These are phyloP conservation scores for Vidua chalybeata DNA, from an alignment of 2,113 vertebrate species.

Conservation along the genomic window DNA sequence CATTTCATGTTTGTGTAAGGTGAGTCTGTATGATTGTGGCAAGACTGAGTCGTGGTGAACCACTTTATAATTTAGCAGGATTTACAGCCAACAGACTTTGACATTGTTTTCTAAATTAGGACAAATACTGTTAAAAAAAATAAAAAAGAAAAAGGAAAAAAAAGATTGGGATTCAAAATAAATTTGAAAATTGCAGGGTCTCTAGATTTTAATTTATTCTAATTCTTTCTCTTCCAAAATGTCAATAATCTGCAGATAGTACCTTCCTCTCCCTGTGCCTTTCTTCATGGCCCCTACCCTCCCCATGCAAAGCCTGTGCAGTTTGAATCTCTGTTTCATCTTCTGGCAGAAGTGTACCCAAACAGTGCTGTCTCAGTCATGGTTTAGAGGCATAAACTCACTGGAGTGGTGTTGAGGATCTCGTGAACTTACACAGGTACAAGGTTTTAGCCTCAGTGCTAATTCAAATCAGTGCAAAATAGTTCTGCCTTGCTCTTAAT, in stretches of 20 bases:
- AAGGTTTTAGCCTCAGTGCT: not conserved
- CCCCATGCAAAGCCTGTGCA: not conserved
- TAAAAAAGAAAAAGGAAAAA: accelerated
- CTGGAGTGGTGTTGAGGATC: not conserved
- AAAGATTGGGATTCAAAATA: not conserved
- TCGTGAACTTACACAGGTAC: not conserved
- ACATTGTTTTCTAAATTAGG: not conserved
- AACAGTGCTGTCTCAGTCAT: not conserved
- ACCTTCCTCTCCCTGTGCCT: not conserved
- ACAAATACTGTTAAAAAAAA: not conserved
- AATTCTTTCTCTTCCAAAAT: not conserved
- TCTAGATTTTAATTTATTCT: not conserved
- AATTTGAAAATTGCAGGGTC: not conserved
- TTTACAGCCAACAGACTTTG: not conserved
- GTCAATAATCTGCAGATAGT: not conserved
- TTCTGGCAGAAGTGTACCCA: not conserved
- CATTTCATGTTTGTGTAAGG: not conserved
- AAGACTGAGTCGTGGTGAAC: not conserved
- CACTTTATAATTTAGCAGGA: not conserved
- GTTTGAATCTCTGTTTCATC: not conserved
- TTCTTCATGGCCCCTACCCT: not conserved
- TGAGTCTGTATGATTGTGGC: not conserved
- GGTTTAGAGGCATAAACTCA: not conserved
- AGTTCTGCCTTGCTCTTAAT: not conserved
- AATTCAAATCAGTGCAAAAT: not conserved